phyloP scores from a whole-genome alignment of 2,797 vertebrate genomes.

The Sebastiscus albofasciatus region DNA sequence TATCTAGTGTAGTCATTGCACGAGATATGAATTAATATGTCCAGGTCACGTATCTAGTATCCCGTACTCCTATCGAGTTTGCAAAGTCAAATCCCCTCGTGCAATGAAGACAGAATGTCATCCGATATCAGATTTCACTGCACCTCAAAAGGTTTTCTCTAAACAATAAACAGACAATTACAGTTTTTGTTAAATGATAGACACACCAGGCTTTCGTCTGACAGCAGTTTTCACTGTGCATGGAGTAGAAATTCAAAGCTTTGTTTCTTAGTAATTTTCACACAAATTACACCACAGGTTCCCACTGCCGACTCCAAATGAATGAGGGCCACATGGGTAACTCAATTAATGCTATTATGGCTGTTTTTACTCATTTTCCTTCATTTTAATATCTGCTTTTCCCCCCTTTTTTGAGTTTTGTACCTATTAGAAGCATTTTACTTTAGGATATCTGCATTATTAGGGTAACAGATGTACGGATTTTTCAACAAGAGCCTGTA shows the following conservation, averaged over 20 bases:
- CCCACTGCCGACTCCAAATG: not conserved
- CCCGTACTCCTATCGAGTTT: not conserved
- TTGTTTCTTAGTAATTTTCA: not conserved
- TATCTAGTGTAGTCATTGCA: conserved; percentile 3
- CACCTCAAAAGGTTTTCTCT: not conserved
- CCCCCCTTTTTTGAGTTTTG: not conserved
- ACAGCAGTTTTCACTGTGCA: not conserved
- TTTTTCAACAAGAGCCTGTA: not conserved
- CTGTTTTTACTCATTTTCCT: not conserved
- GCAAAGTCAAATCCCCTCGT: not conserved
- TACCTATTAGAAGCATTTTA: not conserved
- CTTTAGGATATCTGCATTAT: not conserved
- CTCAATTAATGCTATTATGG: not conserved
- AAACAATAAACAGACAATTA: not conserved
- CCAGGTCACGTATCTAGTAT: not conserved
- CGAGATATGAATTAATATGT: not conserved
- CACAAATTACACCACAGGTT: not conserved
- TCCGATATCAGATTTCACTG: conserved; percentile 2
- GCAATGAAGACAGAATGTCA: not conserved
- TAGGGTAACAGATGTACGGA: not conserved
- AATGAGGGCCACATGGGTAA: not conserved
- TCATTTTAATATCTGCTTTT: not conserved
- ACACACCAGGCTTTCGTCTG: not conserved
- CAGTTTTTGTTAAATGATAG: conserved; percentile 3
- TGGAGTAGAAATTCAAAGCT: not conserved